A percentile compares a stretch with the other conserved stretches of the same genome.
These are phyloP conservation scores for Rhingia rostrata DNA, from an alignment of 2,888 invertebrate genomes.

Conservation along the genomic window DNA sequence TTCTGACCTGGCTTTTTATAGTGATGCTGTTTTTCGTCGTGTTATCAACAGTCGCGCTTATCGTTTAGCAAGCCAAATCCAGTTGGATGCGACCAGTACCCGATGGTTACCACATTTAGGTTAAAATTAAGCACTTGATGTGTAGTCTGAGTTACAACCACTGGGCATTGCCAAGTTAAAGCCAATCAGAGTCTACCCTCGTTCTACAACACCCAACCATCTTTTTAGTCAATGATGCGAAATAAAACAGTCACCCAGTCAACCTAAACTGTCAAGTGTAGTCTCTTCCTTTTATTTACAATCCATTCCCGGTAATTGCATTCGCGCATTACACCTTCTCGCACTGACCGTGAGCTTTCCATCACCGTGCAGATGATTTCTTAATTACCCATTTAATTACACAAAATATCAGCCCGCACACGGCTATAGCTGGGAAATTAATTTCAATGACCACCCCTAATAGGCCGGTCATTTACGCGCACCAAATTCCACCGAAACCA, in stretches of 20 bases:
- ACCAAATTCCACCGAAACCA: not conserved
- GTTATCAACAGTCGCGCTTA: too few relatives aligned
- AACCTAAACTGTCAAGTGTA: not conserved
- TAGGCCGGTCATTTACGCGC: not conserved
- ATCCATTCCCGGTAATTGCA: constrained; percentile 34
- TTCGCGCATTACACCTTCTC: constrained; percentile 10
- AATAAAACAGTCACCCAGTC: not conserved
- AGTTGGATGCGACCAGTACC: too few relatives aligned
- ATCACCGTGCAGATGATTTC: constrained; percentile 9
- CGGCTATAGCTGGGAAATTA: constrained; percentile 17
- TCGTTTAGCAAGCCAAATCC: too few relatives aligned
- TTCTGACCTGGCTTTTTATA: too few relatives aligned
- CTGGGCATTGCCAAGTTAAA: too few relatives aligned
- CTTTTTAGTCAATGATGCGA: too few relatives aligned
- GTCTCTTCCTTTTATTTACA: not conserved
- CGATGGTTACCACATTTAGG: too few relatives aligned
- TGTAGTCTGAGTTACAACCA: too few relatives aligned
- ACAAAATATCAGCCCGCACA: not conserved
- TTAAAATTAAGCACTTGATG: too few relatives aligned
- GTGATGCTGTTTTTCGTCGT: too few relatives aligned
- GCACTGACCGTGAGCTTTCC: not conserved
- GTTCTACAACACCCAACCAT: too few relatives aligned
- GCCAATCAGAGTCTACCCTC: too few relatives aligned
- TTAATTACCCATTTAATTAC: constrained; percentile 30
- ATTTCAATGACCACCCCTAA: constrained; percentile 24